Evolutionary conservation across 2,888 invertebrate species (phyloP).

Genomic region (Chaitophorus viminalis): DNA sequence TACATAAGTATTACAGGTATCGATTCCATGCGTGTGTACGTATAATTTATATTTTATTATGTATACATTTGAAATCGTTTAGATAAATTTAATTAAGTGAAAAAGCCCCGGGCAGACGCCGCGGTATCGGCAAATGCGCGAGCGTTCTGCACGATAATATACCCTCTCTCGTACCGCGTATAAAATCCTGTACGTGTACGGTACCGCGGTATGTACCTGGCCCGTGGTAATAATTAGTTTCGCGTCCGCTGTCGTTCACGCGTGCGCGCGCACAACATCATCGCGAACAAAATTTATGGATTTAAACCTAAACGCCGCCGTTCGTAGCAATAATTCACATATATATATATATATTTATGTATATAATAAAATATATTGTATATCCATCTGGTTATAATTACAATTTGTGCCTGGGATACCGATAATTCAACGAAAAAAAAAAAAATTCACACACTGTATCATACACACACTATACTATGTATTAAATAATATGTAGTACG

Average conservation of each 20-base stretch:
- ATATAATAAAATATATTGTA: background rate
- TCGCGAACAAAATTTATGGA: conserved; percentile 2
- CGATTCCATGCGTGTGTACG: too few relatives aligned
- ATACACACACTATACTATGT: background rate
- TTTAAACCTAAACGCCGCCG: background rate
- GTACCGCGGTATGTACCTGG: too few relatives aligned
- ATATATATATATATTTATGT: too few relatives aligned
- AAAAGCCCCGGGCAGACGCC: background rate
- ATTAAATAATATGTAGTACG: too few relatives aligned
- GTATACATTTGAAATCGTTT: too few relatives aligned
- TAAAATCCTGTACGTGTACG: too few relatives aligned
- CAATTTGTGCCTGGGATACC: conserved; percentile 19
- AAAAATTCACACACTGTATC: background rate
- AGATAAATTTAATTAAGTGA: background rate
- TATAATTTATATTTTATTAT: too few relatives aligned
- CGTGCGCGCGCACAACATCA: too few relatives aligned
- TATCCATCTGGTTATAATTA: conserved; percentile 37
- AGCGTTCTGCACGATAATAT: background rate
- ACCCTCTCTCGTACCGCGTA: too few relatives aligned
- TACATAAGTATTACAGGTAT: too few relatives aligned
- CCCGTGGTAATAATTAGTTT: conserved; percentile 18
- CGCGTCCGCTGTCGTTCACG: background rate
- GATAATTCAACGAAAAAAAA: background rate
- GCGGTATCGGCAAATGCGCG: background rate
- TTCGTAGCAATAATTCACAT: conserved; percentile 18